Conservation (phyloP, 2,113 vertebrate genomes). For the Sterrhoptilus dennistouni region DNA sequence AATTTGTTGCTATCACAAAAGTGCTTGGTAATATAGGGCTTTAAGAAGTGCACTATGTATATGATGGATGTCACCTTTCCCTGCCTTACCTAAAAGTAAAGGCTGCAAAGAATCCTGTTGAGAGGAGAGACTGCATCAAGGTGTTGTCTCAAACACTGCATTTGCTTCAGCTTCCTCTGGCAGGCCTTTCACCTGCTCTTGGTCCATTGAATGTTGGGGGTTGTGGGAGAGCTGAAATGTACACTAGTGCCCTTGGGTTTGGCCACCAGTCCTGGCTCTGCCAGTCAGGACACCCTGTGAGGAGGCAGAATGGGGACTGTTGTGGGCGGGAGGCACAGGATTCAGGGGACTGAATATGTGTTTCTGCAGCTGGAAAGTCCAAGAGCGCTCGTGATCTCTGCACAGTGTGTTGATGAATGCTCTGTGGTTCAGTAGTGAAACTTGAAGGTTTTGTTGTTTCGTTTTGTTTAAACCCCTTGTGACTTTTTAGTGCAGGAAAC, state of each 20-base stretch:
- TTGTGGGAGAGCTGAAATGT: neutral
- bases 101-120: neutral
- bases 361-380: neutral
- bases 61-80: neutral
- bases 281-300: neutral
- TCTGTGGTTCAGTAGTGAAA: neutral
- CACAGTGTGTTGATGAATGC: neutral
- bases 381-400: fast-evolving
- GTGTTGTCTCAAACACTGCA: neutral
- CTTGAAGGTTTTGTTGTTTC: neutral
- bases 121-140: neutral
- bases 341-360: fast-evolving
- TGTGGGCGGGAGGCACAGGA: neutral
- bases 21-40: neutral
- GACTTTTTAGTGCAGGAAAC: neutral
- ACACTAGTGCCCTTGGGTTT: fast-evolving
- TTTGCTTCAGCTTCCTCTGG: neutral
- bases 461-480: neutral
- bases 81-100: neutral
- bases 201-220: neutral
- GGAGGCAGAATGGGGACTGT: neutral
- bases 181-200: neutral
- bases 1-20: neutral
- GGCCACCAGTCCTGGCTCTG: neutral
- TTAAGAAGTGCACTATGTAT: neutral